Base-by-base conservation (phyloP, 2,113 vertebrate genomes). In the Caloenas nicobarica region DNA sequence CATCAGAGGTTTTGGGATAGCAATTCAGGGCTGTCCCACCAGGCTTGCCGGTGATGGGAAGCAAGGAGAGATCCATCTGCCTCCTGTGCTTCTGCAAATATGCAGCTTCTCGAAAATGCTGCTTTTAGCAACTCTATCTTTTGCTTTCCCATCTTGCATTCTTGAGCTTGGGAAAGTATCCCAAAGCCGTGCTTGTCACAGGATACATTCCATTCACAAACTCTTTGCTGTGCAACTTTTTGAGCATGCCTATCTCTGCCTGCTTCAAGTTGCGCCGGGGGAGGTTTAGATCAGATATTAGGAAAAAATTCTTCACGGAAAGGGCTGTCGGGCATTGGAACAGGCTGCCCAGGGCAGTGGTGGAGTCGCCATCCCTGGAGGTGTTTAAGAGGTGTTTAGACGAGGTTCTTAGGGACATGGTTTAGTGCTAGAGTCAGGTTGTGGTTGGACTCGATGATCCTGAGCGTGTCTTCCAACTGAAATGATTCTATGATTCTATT, bases 41-140 rank as follows among this genome's bases (percentile, higher is more conserved):
- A 29, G 33, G 19, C 15, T 1, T 12, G 1, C 0, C 5, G 26
- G 21, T 5, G 26, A 2, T n/a, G 21, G 56, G 38, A 44, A 64
- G 48, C 17, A 33, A 4, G 4, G 22, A 81, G 9, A 26, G 11
- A 51, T 21, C 38, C 2, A 1, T 5, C 44, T 38, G 3, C 5
- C 16, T 51, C 36, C n/a, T 16, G 12, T 0, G 0, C 29, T 72
- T 64, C 62, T 57, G 58, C 33, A 11, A 28, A 64, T 21, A 17
- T 22, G 33, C 7, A 83, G 29, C 44, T 65, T 28, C 36, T 62
- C 7, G 13, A 54, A 13, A 28, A 21, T 7, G 9, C 9, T 58
- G 23, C 0, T 29, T 58, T 24, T 25, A 66, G 4, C 8, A 50
- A 3, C 9, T 8, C 69, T 48, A 5, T 5, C 13, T 54, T 44